These are phyloP conservation scores for Brachymystax lenok DNA, from an alignment of 2,797 vertebrate genomes.

Conservation along the genomic window DNA sequence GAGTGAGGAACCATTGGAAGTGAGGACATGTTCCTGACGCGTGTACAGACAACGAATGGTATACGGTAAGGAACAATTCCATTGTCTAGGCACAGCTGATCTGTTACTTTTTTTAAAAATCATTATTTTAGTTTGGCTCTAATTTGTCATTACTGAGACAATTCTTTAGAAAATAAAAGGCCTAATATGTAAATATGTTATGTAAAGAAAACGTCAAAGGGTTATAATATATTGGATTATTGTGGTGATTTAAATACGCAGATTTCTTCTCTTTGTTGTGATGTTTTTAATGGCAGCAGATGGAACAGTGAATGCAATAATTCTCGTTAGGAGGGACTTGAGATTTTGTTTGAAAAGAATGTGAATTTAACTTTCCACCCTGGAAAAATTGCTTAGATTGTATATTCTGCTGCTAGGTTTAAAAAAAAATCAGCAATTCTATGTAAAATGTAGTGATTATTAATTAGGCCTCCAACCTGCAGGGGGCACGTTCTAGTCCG, in stretches of 20 bases:
- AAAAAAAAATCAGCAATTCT: slow-evolving; percentile 43
- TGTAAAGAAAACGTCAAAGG: slow-evolving; percentile 74
- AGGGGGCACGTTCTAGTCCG: slow-evolving; percentile 46
- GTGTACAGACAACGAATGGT: slow-evolving; percentile 64
- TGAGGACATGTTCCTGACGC: slow-evolving; percentile 69
- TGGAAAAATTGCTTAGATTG: slow-evolving; percentile 64
- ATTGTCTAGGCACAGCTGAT: slow-evolving; percentile 42
- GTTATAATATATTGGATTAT: slow-evolving; percentile 78
- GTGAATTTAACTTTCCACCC: slow-evolving; percentile 56
- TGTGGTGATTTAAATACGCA: slow-evolving; percentile 71
- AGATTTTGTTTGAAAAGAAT: slow-evolving; percentile 65
- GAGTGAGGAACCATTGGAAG: slow-evolving; percentile 40
- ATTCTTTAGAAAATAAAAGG: slow-evolving; percentile 50
- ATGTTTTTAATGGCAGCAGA: slow-evolving; percentile 57
- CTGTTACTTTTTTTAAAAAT: slow-evolving; percentile 38
- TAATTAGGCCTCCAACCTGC: slow-evolving; percentile 58
- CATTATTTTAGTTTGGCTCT: slow-evolving; percentile 40
- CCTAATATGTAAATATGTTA: slow-evolving; percentile 72
- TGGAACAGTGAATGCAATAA: slow-evolving; percentile 78
- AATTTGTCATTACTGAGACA: slow-evolving; percentile 33
- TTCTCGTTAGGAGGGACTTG: slow-evolving; percentile 61
- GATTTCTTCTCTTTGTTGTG: slow-evolving; percentile 44
- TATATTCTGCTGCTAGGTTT: slow-evolving; percentile 70
- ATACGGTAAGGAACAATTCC: slow-evolving; percentile 46
- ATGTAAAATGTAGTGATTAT: slow-evolving; percentile 56